Evolutionary conservation across 2,888 invertebrate species (phyloP).

Genomic region (Monopis laevigella): DNA sequence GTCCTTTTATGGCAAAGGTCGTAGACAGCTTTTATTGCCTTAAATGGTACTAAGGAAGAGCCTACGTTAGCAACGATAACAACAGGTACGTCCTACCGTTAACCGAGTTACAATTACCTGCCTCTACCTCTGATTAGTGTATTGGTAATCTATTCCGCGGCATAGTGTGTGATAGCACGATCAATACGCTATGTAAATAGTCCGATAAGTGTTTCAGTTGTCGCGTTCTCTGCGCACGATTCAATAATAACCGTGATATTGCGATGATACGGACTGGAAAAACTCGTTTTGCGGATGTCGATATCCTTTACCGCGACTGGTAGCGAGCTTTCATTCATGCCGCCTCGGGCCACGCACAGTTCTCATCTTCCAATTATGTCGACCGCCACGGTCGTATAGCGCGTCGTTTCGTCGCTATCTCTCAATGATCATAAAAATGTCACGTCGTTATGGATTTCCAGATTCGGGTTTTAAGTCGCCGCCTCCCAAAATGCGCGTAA

Average conservation of each 20-base stretch:
- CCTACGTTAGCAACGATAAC: not conserved
- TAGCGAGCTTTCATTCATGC: slow-evolving; percentile 64
- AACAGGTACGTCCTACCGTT: not conserved
- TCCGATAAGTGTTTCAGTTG: slow-evolving; percentile 62
- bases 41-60: not conserved
- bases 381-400: slow-evolving; percentile 31
- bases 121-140: not conserved
- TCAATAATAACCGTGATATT: slow-evolving; percentile 67
- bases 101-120: slow-evolving; percentile 4
- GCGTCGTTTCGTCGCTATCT: slow-evolving; percentile 45
- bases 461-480: not conserved
- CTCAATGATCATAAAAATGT: slow-evolving; percentile 32
- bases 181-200: slow-evolving; percentile 32
- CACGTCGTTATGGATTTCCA: slow-evolving; percentile 10
- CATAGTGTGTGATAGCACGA: slow-evolving; percentile 2
- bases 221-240: slow-evolving; percentile 59
- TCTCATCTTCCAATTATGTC: slow-evolving; percentile 64
- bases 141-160: slow-evolving; percentile 1
- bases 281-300: slow-evolving; percentile 64
- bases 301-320: slow-evolving; percentile 58
- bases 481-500: not conserved
- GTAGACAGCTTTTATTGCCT: no score
- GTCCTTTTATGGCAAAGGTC: no score
- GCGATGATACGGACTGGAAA: slow-evolving; percentile 67
- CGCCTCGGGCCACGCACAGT: slow-evolving; percentile 59